phyloP scores from a whole-genome alignment of 23 tunicate species.

The Trididemnum miniatum region DNA sequence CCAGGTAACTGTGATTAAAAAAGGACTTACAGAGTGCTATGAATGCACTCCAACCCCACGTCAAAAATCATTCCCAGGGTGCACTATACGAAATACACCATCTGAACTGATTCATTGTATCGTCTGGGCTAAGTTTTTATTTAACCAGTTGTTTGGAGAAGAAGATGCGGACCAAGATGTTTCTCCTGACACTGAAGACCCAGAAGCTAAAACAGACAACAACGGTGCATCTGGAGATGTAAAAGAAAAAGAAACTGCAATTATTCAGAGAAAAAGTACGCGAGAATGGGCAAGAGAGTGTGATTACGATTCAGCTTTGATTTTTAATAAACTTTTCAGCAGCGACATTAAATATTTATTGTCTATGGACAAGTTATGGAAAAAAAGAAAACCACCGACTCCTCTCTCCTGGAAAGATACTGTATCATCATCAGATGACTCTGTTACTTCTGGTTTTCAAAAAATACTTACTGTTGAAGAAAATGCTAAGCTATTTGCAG shows the following conservation, averaged over 20 bases:
- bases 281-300: conserved; percentile 81
- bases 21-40: conserved; percentile 81
- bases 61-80: conserved; percentile 89
- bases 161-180: conserved; percentile 98
- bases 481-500: conserved; percentile 54
- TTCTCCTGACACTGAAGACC: conserved; percentile 94
- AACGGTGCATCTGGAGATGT: background rate
- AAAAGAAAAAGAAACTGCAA: background rate
- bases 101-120: conserved; percentile 94
- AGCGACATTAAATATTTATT: conserved; percentile 74
- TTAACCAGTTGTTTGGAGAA: conserved; percentile 96
- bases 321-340: conserved; percentile 76
- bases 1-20: conserved; percentile 77
- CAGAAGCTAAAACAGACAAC: conserved; percentile 51
- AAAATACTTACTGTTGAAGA: conserved; percentile 36
- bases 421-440: background rate
- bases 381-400: conserved; percentile 58
- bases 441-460: conserved; percentile 25
- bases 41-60: conserved; percentile 91
- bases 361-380: conserved; percentile 92
- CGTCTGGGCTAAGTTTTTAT: conserved; percentile 96
- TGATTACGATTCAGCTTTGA: conserved; percentile 55
- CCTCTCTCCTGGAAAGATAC: conserved; percentile 68
- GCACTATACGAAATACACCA: conserved; percentile 98
- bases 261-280: conserved; percentile 56